Evolutionary conservation across 37 sponge, comb jelly and placozoan genomes (phyloP).

Genomic region (Petrosia ficiformis): DNA sequence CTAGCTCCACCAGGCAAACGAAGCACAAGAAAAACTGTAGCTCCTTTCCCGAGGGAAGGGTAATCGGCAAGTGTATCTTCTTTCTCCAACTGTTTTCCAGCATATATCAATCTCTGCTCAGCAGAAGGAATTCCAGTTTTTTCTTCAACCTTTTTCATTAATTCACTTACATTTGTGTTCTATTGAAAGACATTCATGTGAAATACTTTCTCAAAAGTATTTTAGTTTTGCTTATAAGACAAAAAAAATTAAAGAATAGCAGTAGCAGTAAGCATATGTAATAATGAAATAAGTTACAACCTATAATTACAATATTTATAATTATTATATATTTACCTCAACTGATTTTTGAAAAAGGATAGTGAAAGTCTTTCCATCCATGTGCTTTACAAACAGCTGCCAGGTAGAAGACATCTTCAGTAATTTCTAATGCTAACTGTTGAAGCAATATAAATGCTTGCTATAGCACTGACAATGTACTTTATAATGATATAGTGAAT

Average conservation of each 20-base stretch:
- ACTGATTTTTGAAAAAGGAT: background rate
- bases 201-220: no score
- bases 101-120: conserved; percentile 47
- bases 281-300: no score
- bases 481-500: no score
- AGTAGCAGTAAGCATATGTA: no score
- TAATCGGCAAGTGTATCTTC: conserved; percentile 19
- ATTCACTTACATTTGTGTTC: conserved; percentile 20
- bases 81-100: conserved; percentile 45
- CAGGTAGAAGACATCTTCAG: no score
- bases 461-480: no score
- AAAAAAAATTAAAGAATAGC: no score
- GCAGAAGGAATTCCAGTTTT: conserved; percentile 19
- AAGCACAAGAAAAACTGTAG: conserved; percentile 48
- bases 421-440: no score
- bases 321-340: no score
- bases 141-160: conserved; percentile 21
- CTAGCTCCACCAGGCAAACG: conserved; percentile 45
- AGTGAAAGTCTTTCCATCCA: background rate
- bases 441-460: no score
- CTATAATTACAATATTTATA: no score
- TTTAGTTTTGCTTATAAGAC: no score
- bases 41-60: conserved; percentile 5
- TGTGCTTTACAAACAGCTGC: conserved; percentile 3
- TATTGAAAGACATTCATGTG: conserved; percentile 1